Base-by-base conservation (phyloP, 1,140 invertebrate genomes). In the Orchestia grillus region DNA sequence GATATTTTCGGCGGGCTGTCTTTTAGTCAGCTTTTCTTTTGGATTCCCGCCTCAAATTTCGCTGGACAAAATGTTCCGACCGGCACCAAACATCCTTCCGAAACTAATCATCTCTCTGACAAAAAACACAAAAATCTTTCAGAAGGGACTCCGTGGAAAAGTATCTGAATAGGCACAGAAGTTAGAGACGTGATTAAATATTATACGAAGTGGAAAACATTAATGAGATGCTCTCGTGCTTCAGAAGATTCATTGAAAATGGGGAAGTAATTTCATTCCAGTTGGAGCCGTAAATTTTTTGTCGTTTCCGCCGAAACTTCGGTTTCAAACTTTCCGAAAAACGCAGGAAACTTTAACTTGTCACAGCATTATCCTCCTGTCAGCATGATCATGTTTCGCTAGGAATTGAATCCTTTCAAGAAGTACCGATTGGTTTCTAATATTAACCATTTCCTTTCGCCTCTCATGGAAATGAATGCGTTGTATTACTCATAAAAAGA, bases 1-100 rank as follows among this genome's bases (percentile, higher is more conserved):
- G 92, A 47, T 94, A 94, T 47, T 94, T 94, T 47, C 92, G 11
- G 44, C 8, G 44, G 40, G 43, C 43, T 45, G 4, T 47, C 44
- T 94, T 94, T 44, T 40, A 40, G 41, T 45, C 92, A 0, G 3
- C 11, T 94, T 94, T 94, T 94, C 16, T 44, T 40, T 44, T 28
- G 90, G 90, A 94, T 94, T 94, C 44, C 23, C 44, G 92, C 92
- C 92, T 47, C 92, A 94, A 94, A 47, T 94, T 94, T 94, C 44
- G 44, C 92, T 94, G 36, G 92, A 94, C 92, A 94, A 94, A 94
- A 94, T 94, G 92, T 94, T 94, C 43, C 43, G 92, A 94, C 92
- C 92, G 44, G 92, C 92, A 47, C 92, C 92, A 94, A 94, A 94
- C 92, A 94, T 94, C 92, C 92, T 94, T 94, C 92, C 92, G 43